A percentile compares a stretch with the other conserved stretches of the same genome.
These are phyloP conservation scores for Zaprionus capensis DNA, from an alignment of 1,140 invertebrate species.

Conservation along the genomic window DNA sequence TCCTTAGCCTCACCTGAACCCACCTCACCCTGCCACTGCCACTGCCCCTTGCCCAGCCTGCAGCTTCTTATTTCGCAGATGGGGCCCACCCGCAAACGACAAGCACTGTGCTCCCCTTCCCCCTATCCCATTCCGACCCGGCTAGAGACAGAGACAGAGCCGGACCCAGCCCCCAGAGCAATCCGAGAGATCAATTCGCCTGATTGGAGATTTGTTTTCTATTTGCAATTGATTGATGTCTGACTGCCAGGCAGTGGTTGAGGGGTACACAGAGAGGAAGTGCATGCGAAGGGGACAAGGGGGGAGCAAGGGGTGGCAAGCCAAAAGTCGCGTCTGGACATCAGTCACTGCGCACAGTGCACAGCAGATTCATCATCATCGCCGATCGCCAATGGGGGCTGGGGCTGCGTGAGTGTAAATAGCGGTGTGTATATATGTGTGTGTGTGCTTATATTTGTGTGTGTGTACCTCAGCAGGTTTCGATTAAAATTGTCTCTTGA, in stretches of 20 bases:
- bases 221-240: slow-evolving; percentile 73
- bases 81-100: slow-evolving; percentile 61
- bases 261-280: not conserved
- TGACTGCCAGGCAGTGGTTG: slow-evolving; percentile 27
- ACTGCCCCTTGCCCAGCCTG: not conserved
- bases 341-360: slow-evolving; percentile 17
- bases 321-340: slow-evolving; percentile 47
- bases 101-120: not conserved
- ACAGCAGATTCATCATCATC: slow-evolving; percentile 23
- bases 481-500: slow-evolving; percentile 23
- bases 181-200: slow-evolving; percentile 55
- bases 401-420: not conserved
- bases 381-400: slow-evolving; percentile 11
- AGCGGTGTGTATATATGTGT: not conserved
- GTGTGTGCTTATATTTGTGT: not conserved
- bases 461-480: not conserved
- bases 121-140: not conserved
- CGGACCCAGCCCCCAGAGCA: slow-evolving; percentile 24
- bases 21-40: not conserved
- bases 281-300: not conserved
- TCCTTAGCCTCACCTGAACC: not conserved
- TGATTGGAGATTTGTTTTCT: slow-evolving; percentile 76
- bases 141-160: not conserved
- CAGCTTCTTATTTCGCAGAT: slow-evolving; percentile 6
- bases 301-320: slow-evolving; percentile 1